Evolutionary conservation across 1,140 invertebrate genomes (phyloP).

Genomic region (Penaeus japonicus): DNA sequence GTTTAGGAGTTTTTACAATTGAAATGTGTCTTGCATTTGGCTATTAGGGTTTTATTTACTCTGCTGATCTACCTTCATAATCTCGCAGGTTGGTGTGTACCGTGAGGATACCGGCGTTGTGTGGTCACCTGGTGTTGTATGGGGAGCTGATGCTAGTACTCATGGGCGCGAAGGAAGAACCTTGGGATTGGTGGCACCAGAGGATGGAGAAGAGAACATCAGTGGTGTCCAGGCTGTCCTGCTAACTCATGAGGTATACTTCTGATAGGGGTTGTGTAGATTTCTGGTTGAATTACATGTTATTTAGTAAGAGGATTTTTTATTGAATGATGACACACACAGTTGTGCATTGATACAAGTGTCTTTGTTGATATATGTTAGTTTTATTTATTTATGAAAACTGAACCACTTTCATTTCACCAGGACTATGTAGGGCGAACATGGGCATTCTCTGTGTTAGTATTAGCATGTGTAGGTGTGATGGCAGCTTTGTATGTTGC

Average conservation of each 20-base stretch:
- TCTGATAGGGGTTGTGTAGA: neutral
- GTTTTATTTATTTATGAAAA: no score
- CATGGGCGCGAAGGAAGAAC: neutral
- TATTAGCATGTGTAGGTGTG: slow-evolving; percentile 61
- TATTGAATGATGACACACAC: no score
- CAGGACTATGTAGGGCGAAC: slow-evolving; percentile 62
- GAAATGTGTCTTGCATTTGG: no score
- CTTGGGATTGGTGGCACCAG: slow-evolving; percentile 6
- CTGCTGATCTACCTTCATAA: no score
- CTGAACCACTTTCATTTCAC: neutral
- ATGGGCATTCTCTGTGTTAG: slow-evolving; percentile 63
- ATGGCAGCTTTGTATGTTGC: slow-evolving; percentile 64
- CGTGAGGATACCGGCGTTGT: slow-evolving; percentile 52
- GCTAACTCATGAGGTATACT: neutral
- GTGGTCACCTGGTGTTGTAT: slow-evolving; percentile 21
- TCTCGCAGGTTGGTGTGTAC: slow-evolving; percentile 36
- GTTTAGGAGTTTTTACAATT: no score
- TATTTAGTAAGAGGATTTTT: no score
- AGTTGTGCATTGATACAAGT: no score
- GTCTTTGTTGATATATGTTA: no score
- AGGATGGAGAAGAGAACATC: neutral
- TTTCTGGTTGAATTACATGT: no score
- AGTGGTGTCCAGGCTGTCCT: neutral
- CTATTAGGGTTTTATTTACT: no score
- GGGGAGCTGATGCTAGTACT: neutral